These are phyloP conservation scores for Eurytoma adleriae DNA, from an alignment of 2,888 invertebrate genomes.

Conservation along the genomic window DNA sequence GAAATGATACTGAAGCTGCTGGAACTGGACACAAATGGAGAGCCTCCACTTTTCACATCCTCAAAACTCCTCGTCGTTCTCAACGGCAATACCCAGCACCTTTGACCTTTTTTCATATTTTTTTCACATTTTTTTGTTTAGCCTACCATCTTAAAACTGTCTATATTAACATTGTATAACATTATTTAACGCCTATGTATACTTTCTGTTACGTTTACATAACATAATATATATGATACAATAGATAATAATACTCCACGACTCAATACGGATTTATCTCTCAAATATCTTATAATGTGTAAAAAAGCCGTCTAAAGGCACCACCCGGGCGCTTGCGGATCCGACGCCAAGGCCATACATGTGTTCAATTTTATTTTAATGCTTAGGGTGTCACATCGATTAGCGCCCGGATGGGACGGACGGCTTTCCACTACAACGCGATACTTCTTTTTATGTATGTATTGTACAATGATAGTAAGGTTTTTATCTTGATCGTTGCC, in stretches of 20 bases:
- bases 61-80: conserved; percentile 32
- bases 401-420: conserved; percentile 43
- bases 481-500: conserved; percentile 48
- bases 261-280: conserved; percentile 65
- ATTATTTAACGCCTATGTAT: conserved; percentile 67
- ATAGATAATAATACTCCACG: conserved; percentile 72
- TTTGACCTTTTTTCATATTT: conserved; percentile 48
- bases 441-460: conserved; percentile 52
- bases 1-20: conserved; percentile 74
- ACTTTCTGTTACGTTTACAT: conserved; percentile 69
- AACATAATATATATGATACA: conserved; percentile 72
- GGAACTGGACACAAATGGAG: conserved; percentile 63
- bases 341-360: conserved; percentile 61
- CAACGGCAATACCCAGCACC: conserved; percentile 59
- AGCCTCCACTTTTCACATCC: conserved; percentile 16
- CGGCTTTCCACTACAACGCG: conserved; percentile 52
- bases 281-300: conserved; percentile 49
- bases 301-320: conserved; percentile 64
- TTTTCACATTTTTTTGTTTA: conserved; percentile 47
- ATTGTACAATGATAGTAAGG: conserved; percentile 56
- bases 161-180: conserved; percentile 62
- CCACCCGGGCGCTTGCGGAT: conserved; percentile 53
- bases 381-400: conserved; percentile 52
- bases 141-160: conserved; percentile 60
- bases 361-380: conserved; percentile 57